Percentiles rank a stretch among this genome's conserved stretches.
Conservation (phyloP, 2,113 vertebrate genomes). For the Tricholaema leucomelas region DNA sequence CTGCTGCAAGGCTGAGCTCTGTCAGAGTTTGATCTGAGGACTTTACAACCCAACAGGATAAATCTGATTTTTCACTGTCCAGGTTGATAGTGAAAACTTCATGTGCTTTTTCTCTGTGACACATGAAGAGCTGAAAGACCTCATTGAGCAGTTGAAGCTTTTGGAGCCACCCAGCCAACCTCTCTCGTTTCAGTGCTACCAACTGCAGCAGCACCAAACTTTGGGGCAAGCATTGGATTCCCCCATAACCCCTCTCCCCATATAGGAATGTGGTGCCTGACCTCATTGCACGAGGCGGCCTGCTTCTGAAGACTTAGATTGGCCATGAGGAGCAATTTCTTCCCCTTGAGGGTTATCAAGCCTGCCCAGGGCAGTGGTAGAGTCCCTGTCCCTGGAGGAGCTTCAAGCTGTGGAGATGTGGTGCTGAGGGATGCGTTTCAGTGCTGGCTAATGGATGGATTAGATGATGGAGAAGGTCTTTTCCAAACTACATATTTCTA, state of each 20-base stretch:
- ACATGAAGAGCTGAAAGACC: neutral
- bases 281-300: neutral
- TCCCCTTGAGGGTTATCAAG: neutral
- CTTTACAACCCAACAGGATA: neutral
- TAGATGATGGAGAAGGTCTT: no score
- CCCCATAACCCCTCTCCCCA: neutral
- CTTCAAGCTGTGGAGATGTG: neutral
- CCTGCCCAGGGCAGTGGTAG: neutral
- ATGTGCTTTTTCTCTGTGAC: neutral
- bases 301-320: neutral
- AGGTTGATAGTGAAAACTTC: neutral
- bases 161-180: neutral
- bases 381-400: neutral
- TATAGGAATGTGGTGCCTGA: accelerated
- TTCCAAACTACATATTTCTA: neutral
- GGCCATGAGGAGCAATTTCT: neutral
- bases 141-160: neutral
- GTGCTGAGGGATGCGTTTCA: neutral
- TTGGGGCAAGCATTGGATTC: accelerated
- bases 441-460: neutral
- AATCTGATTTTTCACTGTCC: neutral
- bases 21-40: neutral
- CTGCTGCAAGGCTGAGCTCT: neutral
- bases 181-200: no score
- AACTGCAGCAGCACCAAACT: neutral